Evolutionary conservation across 1,140 invertebrate species (phyloP).

Genomic region (Subanguina moxae): DNA sequence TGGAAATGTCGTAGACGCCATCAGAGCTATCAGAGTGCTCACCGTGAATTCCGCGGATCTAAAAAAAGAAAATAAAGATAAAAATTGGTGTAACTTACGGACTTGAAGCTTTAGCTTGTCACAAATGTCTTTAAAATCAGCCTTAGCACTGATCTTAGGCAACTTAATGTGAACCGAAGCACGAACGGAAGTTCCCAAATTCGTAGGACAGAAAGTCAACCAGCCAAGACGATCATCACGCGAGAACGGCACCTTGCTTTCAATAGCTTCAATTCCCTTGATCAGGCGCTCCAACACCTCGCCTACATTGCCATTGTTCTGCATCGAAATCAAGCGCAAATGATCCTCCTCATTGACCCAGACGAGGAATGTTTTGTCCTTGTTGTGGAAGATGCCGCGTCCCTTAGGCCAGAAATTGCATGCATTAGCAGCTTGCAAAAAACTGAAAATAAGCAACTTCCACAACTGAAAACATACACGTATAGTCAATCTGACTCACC

Average conservation of each 20-base stretch:
- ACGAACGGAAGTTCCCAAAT: slow-evolving; percentile 85
- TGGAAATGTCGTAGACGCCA: slow-evolving; percentile 75
- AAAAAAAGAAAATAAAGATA: slow-evolving; percentile 1
- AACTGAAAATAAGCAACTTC: slow-evolving; percentile 2
- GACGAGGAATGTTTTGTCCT: slow-evolving; percentile 88
- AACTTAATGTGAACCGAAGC: slow-evolving; percentile 96
- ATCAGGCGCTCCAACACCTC: slow-evolving; percentile 79
- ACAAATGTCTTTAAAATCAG: slow-evolving; percentile 73
- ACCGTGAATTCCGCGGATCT: slow-evolving; percentile 60
- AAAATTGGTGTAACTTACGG: neutral
- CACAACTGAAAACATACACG: neutral
- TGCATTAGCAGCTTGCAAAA: slow-evolving; percentile 73
- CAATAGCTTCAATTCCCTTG: slow-evolving; percentile 70
- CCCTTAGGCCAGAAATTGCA: slow-evolving; percentile 79
- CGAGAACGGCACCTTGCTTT: slow-evolving; percentile 83
- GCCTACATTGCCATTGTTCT: slow-evolving; percentile 74
- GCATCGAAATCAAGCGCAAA: slow-evolving; percentile 78
- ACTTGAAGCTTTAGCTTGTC: slow-evolving; percentile 21
- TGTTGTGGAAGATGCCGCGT: slow-evolving; percentile 87
- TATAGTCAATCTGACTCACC: slow-evolving; percentile 58
- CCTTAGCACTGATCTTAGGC: slow-evolving; percentile 80
- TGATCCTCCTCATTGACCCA: slow-evolving; percentile 98
- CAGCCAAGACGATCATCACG: slow-evolving; percentile 75
- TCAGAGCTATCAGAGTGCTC: slow-evolving; percentile 63
- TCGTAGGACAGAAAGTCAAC: slow-evolving; percentile 82